Conservation (phyloP, 2,888 invertebrate species). For the Alentia gelatinosa region DNA sequence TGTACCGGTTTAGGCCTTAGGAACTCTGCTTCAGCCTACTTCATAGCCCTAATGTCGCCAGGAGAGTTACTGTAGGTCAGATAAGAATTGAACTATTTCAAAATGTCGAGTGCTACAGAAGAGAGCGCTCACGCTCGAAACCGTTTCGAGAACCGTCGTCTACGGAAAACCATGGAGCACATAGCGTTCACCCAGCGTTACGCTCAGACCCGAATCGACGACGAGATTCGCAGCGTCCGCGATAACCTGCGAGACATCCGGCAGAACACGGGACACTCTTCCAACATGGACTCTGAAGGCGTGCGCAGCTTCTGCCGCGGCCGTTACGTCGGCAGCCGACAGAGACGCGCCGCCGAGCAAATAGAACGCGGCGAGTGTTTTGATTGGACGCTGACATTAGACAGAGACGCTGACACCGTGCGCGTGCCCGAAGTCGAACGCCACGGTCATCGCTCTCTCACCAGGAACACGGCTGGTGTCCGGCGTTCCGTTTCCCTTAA, state of each 20-base stretch:
- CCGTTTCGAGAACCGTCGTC: background rate
- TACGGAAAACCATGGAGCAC: background rate
- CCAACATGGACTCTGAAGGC: background rate
- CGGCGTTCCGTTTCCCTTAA: background rate
- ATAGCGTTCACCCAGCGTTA: background rate
- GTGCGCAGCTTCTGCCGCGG: constrained; percentile 20
- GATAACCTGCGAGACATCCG: constrained; percentile 3
- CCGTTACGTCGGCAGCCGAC: background rate
- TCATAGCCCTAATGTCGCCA: too few relatives aligned
- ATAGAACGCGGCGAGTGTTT: background rate
- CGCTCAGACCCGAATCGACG: background rate
- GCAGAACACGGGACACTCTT: background rate
- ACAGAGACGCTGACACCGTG: background rate
- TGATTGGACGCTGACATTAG: constrained; percentile 10
- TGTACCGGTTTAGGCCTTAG: too few relatives aligned
- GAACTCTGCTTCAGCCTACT: too few relatives aligned
- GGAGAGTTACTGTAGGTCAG: too few relatives aligned
- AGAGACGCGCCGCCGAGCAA: background rate
- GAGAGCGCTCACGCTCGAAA: constrained; percentile 18
- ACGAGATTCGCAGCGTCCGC: background rate
- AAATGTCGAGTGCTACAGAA: background rate
- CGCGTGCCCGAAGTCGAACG: background rate
- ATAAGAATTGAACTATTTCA: too few relatives aligned
- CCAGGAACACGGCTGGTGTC: background rate
- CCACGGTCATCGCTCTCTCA: background rate